phyloP scores from a whole-genome alignment of 2,888 invertebrate species.

The Chelonus formosanus region DNA sequence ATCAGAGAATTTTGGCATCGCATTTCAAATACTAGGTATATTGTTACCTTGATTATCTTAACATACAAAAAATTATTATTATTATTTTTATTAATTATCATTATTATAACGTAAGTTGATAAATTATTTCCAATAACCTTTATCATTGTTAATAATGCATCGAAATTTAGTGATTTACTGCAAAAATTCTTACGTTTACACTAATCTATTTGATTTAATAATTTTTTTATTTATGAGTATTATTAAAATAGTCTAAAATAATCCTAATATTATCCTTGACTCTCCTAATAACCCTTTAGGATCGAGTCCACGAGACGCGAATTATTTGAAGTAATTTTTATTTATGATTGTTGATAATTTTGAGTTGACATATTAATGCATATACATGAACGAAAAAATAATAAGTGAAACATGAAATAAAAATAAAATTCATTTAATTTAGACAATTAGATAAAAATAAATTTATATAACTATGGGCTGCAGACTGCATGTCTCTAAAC shows the following conservation, averaged over 20 bases:
- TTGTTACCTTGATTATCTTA: constrained; percentile 14
- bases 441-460: constrained; percentile 13
- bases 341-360: background rate
- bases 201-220: too few species aligned
- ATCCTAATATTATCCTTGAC: background rate
- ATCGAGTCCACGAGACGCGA: constrained; percentile 19
- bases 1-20: constrained; percentile 35
- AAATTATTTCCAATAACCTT: constrained; percentile 13
- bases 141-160: constrained; percentile 24
- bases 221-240: too few species aligned
- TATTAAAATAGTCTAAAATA: too few species aligned
- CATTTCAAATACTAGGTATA: constrained; percentile 35
- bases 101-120: constrained; percentile 9
- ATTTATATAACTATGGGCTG: constrained; percentile 3
- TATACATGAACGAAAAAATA: too few species aligned
- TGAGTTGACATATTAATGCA: background rate
- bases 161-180: constrained; percentile 12
- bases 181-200: constrained; percentile 4
- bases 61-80: constrained; percentile 20
- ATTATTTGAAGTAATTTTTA: constrained; percentile 9
- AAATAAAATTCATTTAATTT: constrained; percentile 3
- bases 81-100: constrained; percentile 21
- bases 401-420: constrained; percentile 22
- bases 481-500: constrained; percentile 38
- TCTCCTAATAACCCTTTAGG: background rate